phyloP scores from a whole-genome alignment of 1,140 invertebrate genomes.

The Brachionus angularis region DNA sequence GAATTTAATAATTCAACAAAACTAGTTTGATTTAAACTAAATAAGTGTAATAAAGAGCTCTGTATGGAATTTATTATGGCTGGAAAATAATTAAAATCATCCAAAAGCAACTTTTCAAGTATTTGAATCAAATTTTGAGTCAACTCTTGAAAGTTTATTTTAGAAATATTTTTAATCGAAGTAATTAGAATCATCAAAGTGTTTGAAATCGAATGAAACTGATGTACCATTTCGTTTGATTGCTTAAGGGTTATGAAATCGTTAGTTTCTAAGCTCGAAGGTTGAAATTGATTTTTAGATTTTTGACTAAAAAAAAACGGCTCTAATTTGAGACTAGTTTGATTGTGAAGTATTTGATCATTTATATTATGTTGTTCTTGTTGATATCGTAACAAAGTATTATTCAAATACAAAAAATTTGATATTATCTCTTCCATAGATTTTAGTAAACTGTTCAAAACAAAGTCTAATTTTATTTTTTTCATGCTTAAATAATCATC shows the following conservation, averaged over 20 bases:
- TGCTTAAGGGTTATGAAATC: slow-evolving; percentile 15
- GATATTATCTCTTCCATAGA: slow-evolving; percentile 8
- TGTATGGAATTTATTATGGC: slow-evolving; percentile 33
- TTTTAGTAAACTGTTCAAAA: not conserved
- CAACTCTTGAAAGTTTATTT: not conserved
- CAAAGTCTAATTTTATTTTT: not conserved
- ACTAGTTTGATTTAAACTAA: not conserved
- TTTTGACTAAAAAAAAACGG: not conserved
- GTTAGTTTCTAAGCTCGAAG: not conserved
- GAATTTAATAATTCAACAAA: not conserved
- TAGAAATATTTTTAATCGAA: slow-evolving; percentile 18
- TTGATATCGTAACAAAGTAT: not conserved
- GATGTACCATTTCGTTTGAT: slow-evolving; percentile 21
- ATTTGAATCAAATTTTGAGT: slow-evolving; percentile 1
- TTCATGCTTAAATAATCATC: not conserved
- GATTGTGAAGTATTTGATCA: not conserved
- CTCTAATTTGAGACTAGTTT: not conserved
- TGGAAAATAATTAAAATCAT: slow-evolving; percentile 42
- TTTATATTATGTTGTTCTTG: slow-evolving; percentile 15
- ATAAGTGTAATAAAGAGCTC: slow-evolving; percentile 11
- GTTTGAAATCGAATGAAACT: slow-evolving; percentile 33
- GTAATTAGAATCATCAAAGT: slow-evolving; percentile 9
- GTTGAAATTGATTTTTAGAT: not conserved
- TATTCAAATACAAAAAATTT: not conserved
- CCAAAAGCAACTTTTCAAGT: slow-evolving; percentile 12